Percentiles rank a stretch among this genome's conserved stretches.
Evolutionary conservation across 35 echinoderm and acorn worm species (phyloP).

Genomic region (Apostichopus californicus): DNA sequence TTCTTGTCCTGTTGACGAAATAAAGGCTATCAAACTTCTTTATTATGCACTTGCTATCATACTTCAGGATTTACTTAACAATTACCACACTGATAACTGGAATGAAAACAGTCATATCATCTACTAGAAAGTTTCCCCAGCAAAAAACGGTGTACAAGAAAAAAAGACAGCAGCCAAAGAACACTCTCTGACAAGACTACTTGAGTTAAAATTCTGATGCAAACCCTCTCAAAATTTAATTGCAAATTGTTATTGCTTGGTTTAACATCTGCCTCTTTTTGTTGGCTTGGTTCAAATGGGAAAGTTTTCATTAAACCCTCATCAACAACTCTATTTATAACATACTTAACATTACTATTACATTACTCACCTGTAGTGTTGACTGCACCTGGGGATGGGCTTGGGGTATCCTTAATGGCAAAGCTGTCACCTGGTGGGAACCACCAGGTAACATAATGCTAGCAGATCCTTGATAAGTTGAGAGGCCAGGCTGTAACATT

Average conservation of each 20-base stretch:
- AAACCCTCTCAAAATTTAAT: too few species aligned
- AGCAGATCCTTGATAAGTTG: not conserved
- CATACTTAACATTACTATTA: not conserved
- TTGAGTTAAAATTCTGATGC: too few species aligned
- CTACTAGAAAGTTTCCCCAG: too few species aligned
- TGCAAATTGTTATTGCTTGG: not conserved
- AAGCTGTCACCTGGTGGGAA: not conserved
- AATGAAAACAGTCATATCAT: too few species aligned
- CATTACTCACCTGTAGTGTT: not conserved
- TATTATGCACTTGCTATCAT: too few species aligned
- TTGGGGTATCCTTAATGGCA: slow-evolving; percentile 39
- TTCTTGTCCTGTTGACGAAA: not conserved
- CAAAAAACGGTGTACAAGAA: too few species aligned
- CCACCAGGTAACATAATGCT: slow-evolving; percentile 16
- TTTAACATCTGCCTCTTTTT: not conserved
- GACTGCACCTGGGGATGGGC: slow-evolving; percentile 10
- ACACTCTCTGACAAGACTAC: too few species aligned
- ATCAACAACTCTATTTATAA: too few species aligned
- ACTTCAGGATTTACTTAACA: too few species aligned
- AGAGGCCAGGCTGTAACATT: slow-evolving; percentile 3
- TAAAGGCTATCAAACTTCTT: too few species aligned
- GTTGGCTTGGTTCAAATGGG: not conserved
- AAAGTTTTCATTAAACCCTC: not conserved
- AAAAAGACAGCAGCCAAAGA: too few species aligned
- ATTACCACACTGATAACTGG: too few species aligned